phyloP scores from a whole-genome alignment of 2,797 vertebrate species.

The Sebastes dallii region DNA sequence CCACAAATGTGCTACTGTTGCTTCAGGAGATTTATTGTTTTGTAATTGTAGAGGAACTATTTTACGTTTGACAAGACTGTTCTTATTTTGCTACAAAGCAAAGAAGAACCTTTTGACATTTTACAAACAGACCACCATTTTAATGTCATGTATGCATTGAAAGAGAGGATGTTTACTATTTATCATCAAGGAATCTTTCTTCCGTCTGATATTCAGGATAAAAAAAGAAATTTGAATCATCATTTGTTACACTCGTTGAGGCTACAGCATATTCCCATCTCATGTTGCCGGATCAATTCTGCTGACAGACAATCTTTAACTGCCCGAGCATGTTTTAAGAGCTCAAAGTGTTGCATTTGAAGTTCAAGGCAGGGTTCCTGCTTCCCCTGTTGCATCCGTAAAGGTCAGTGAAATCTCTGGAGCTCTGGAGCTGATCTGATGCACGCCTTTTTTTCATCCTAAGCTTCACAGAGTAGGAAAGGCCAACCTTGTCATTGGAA shows the following conservation, averaged over 20 bases:
- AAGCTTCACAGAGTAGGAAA: slow-evolving; percentile 53
- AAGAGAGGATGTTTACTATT: background rate
- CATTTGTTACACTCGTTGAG: background rate
- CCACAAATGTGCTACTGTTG: background rate
- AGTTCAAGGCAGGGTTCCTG: slow-evolving; percentile 40
- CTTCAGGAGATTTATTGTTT: slow-evolving; percentile 13
- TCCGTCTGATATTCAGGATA: background rate
- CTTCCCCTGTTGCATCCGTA: slow-evolving; percentile 52
- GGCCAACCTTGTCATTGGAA: slow-evolving; percentile 63
- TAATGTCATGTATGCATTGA: background rate
- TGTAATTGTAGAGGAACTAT: background rate
- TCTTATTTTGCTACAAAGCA: background rate
- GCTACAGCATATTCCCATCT: background rate
- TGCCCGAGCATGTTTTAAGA: background rate
- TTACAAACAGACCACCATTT: background rate
- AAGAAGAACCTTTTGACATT: background rate
- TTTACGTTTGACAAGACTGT: too few relatives aligned
- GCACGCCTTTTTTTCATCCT: slow-evolving; percentile 31
- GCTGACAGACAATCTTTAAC: slow-evolving; percentile 18
- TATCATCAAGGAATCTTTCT: background rate
- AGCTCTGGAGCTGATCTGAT: slow-evolving; percentile 51
- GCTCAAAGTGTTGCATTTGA: slow-evolving; percentile 49
- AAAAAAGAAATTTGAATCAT: background rate
- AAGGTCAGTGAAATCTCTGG: slow-evolving; percentile 68
- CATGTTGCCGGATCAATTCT: slow-evolving; percentile 11